phyloP scores from a whole-genome alignment of 2,113 vertebrate species.

The Hippopotamus amphibius region DNA sequence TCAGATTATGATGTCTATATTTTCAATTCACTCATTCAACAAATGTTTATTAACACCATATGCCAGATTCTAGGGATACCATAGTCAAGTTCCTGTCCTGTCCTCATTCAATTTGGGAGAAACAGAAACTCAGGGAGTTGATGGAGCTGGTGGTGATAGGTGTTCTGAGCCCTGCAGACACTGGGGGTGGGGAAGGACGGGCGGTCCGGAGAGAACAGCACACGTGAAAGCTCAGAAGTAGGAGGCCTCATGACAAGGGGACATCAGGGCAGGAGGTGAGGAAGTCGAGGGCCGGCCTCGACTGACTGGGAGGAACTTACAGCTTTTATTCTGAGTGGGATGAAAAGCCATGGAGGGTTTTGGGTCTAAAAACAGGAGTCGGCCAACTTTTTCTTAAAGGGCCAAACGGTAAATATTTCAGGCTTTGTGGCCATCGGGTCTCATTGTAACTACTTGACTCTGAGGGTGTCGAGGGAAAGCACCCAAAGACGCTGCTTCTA shows the following conservation, averaged over 20 bases:
- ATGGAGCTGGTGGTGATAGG: too few species aligned
- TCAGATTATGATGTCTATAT: neutral
- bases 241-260: neutral
- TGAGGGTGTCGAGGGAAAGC: neutral
- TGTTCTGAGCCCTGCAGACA: neutral
- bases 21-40: neutral
- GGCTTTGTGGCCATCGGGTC: neutral
- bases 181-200: neutral
- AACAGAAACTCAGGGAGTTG: neutral
- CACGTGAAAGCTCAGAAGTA: neutral
- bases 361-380: neutral
- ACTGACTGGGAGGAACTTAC: accelerated
- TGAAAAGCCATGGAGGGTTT: neutral
- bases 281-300: neutral
- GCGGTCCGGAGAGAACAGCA: neutral
- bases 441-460: neutral
- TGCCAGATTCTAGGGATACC: neutral
- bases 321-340: neutral
- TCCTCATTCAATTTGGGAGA: neutral
- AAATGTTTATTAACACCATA: neutral
- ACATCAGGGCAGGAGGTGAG: neutral
- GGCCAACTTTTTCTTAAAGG: neutral
- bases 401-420: neutral
- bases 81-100: neutral
- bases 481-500: neutral